Percentiles rank a stretch among this genome's conserved stretches.
Conservation (phyloP, 2,888 invertebrate species). For the Seira ritae region DNA sequence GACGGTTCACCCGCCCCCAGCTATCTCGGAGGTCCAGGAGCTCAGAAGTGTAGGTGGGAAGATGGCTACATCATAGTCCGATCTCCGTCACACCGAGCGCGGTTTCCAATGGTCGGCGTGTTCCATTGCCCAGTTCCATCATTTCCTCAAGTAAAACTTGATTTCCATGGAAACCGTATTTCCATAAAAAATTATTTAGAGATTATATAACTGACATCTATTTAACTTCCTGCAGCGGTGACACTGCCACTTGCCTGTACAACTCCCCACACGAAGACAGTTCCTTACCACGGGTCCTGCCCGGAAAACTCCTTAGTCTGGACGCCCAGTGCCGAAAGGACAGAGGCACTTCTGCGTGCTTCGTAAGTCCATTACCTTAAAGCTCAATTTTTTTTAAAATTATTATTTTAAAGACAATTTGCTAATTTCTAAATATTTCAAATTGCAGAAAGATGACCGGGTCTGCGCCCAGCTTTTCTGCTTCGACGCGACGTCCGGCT, state of each 20-base stretch:
- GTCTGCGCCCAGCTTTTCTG: slow-evolving; percentile 97
- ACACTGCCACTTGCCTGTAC: slow-evolving; percentile 94
- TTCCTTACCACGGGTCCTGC: slow-evolving; percentile 89
- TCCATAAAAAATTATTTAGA: not conserved
- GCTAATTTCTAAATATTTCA: slow-evolving; percentile 24
- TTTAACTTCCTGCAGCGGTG: slow-evolving; percentile 82
- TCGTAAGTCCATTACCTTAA: slow-evolving; percentile 78
- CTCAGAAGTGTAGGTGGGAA: slow-evolving; percentile 96
- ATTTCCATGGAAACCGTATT: too few relatives aligned
- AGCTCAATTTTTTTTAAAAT: slow-evolving; percentile 18
- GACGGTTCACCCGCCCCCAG: slow-evolving; percentile 96
- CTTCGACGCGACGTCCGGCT: slow-evolving; percentile 95
- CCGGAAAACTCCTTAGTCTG: slow-evolving; percentile 90
- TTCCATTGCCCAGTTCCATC: slow-evolving; percentile 94
- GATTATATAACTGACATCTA: too few relatives aligned
- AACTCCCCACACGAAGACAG: slow-evolving; percentile 96
- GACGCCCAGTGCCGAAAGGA: slow-evolving; percentile 96
- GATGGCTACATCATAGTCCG: slow-evolving; percentile 98
- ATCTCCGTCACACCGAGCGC: slow-evolving; percentile 93
- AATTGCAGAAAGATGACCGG: slow-evolving; percentile 91
- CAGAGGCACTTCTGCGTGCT: slow-evolving; percentile 90
- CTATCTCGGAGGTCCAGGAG: slow-evolving; percentile 95
- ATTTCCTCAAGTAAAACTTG: slow-evolving; percentile 89
- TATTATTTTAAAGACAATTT: not conserved
- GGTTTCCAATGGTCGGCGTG: slow-evolving; percentile 97